phyloP scores from a whole-genome alignment of 2,797 vertebrate species.

The Acanthurus lineatus region DNA sequence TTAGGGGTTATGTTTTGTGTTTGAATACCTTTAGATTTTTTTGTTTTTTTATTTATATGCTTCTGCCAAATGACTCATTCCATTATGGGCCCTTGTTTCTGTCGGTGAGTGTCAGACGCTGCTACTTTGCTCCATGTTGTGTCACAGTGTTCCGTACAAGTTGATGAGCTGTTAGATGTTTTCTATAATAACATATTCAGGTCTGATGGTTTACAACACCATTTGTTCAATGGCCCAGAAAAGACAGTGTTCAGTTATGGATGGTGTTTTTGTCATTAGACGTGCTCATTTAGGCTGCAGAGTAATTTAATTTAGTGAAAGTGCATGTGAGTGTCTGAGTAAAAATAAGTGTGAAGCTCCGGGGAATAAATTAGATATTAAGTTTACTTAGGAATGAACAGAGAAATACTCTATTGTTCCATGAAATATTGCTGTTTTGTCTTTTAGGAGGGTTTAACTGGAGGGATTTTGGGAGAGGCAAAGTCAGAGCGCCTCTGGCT shows the following conservation, averaged over 20 bases:
- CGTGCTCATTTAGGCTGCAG: slow-evolving; percentile 24
- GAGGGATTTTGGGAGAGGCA: neutral
- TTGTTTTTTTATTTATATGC: neutral
- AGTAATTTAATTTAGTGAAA: slow-evolving; percentile 22
- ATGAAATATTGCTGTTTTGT: slow-evolving; percentile 27
- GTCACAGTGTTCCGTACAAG: slow-evolving; percentile 11
- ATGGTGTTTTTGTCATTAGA: slow-evolving; percentile 32
- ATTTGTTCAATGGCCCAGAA: slow-evolving; percentile 45
- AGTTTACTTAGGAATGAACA: slow-evolving; percentile 5
- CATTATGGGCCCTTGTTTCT: slow-evolving; percentile 10
- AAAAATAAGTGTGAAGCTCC: slow-evolving; percentile 7
- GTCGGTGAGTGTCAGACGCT: slow-evolving; percentile 7
- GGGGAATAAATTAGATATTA: slow-evolving; percentile 14
- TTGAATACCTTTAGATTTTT: slow-evolving; percentile 7
- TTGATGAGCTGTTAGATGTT: slow-evolving; percentile 33
- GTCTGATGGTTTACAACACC: slow-evolving; percentile 27
- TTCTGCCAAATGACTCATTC: slow-evolving; percentile 35
- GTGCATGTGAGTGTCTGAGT: neutral
- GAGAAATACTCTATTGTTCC: slow-evolving; percentile 1
- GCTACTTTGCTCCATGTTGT: slow-evolving; percentile 5
- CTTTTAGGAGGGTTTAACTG: neutral
- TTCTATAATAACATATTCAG: slow-evolving; percentile 24
- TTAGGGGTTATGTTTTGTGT: slow-evolving; percentile 10
- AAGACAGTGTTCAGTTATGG: slow-evolving; percentile 25
- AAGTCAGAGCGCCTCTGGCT: slow-evolving; percentile 1